A percentile compares a stretch with the other conserved stretches of the same genome.
phyloP scores from a whole-genome alignment of 2,113 vertebrate species.

The Gavia stellata region DNA sequence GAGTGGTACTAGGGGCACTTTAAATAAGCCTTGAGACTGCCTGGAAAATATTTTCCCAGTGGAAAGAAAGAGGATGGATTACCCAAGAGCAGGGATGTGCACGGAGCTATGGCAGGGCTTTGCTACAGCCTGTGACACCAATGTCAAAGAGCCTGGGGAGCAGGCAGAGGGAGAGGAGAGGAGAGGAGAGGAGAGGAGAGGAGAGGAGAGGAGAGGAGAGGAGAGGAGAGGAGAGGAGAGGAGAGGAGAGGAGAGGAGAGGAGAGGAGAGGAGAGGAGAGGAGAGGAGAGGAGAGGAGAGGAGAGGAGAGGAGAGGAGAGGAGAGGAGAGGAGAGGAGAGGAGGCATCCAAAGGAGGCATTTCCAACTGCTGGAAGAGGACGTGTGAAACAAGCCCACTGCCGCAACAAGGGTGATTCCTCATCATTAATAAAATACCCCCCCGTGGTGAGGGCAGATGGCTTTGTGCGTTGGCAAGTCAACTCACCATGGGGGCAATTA shows the following conservation, averaged over 20 bases:
- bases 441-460: fast-evolving
- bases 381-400: neutral
- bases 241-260: neutral
- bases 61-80: neutral
- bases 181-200: neutral
- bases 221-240: neutral
- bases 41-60: neutral
- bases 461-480: neutral
- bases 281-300: neutral
- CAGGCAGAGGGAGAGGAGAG: neutral
- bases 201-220: neutral
- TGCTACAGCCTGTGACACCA: neutral
- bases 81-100: neutral
- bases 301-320: neutral
- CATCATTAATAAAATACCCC: neutral
- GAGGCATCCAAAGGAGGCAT: fast-evolving
- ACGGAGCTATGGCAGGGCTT: neutral
- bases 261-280: neutral
- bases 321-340: neutral
- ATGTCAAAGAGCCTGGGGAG: neutral
- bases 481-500: neutral
- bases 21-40: neutral
- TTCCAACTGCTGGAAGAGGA: neutral
- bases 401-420: neutral
- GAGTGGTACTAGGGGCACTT: neutral